Conservation (phyloP, 2,888 invertebrate species). For the Galerucella nymphaeae region DNA sequence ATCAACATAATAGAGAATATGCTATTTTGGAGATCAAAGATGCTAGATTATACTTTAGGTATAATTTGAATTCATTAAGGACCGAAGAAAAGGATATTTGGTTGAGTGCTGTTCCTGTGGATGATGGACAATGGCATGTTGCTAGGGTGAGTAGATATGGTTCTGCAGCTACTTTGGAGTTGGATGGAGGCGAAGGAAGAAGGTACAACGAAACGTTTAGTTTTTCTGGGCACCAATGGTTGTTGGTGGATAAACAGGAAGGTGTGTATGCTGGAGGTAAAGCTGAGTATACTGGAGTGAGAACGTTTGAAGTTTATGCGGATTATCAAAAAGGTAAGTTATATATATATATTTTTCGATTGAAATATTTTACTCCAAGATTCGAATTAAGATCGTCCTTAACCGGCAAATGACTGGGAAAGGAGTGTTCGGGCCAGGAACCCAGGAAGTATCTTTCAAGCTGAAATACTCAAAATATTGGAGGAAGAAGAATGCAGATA, state of each 20-base stretch:
- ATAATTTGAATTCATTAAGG: slow-evolving; percentile 90
- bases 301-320: slow-evolving; percentile 93
- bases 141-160: slow-evolving; percentile 92
- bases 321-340: slow-evolving; percentile 89
- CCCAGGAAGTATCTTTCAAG: too few species aligned
- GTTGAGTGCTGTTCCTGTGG: slow-evolving; percentile 89
- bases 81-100: slow-evolving; percentile 92
- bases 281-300: slow-evolving; percentile 93
- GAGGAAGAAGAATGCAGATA: too few species aligned
- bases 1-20: slow-evolving; percentile 94
- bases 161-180: slow-evolving; percentile 89
- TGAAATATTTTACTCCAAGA: too few species aligned
- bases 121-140: slow-evolving; percentile 97
- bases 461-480: too few species aligned
- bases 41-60: slow-evolving; percentile 89
- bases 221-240: slow-evolving; percentile 91
- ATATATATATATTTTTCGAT: not conserved
- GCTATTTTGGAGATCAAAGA: slow-evolving; percentile 92
- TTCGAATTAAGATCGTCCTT: too few species aligned
- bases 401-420: too few species aligned
- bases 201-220: slow-evolving; percentile 93
- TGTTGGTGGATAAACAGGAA: slow-evolving; percentile 92
- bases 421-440: too few species aligned
- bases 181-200: slow-evolving; percentile 95
- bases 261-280: slow-evolving; percentile 96